Conservation (phyloP, 2,797 vertebrate genomes). For the Acanthopagrus latus region DNA sequence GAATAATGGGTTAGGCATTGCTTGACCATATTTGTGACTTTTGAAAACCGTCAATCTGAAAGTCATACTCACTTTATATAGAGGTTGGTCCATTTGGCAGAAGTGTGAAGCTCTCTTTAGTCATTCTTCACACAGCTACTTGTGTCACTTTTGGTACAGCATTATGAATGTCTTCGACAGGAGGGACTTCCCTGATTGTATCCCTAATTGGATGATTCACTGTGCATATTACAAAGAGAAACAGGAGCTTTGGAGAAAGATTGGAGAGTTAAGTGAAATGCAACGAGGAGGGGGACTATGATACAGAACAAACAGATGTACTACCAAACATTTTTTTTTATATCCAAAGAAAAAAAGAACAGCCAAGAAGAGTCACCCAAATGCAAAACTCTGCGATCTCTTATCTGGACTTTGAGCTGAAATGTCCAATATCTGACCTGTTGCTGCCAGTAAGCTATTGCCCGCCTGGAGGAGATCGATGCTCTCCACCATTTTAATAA, state of each 20-base stretch:
- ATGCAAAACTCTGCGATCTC: not conserved
- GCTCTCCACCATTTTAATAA: slow-evolving; percentile 61
- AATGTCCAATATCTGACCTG: slow-evolving; percentile 36
- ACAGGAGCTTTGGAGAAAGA: not conserved
- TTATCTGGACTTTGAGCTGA: slow-evolving; percentile 8
- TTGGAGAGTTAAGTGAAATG: not conserved
- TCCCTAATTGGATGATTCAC: not conserved
- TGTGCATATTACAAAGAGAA: not conserved
- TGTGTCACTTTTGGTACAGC: not conserved
- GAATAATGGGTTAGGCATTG: not conserved
- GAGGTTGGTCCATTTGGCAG: not conserved
- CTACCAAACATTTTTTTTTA: not conserved
- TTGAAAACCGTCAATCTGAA: not conserved
- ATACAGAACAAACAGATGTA: not conserved
- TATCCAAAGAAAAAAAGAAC: not conserved
- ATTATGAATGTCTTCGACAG: not conserved
- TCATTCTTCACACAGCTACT: not conserved
- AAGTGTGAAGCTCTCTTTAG: not conserved
- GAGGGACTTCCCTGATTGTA: not conserved
- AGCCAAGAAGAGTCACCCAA: not conserved
- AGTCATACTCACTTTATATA: not conserved
- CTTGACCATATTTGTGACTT: not conserved
- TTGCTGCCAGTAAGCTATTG: slow-evolving; percentile 31
- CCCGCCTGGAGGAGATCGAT: slow-evolving; percentile 46
- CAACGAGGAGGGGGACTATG: not conserved